Percentiles rank a stretch among this genome's conserved stretches.
Evolutionary conservation across 2,797 vertebrate genomes (phyloP).

Genomic region (Poeciliopsis paucimaculata): DNA sequence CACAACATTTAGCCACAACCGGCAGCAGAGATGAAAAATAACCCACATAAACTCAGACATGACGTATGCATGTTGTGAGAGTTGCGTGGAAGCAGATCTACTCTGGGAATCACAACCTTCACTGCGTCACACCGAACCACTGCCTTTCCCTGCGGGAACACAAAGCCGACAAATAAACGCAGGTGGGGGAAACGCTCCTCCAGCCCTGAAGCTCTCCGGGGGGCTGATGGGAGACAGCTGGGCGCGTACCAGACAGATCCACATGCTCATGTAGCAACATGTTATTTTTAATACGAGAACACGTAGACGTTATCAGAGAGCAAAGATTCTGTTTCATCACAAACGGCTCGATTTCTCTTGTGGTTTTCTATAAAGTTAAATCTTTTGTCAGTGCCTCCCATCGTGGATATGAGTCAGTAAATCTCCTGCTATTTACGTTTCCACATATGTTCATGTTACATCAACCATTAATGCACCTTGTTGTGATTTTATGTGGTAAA

Average conservation of each 20-base stretch:
- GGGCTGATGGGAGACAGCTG: slow-evolving; percentile 38
- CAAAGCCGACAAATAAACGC: slow-evolving; percentile 16
- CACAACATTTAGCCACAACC: background rate
- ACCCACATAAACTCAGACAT: background rate
- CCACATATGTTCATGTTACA: background rate
- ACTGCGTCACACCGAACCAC: slow-evolving; percentile 40
- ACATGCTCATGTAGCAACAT: slow-evolving; percentile 15
- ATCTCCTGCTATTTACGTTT: background rate
- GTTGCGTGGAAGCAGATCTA: slow-evolving; percentile 19
- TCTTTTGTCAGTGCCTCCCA: background rate
- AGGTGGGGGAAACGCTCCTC: slow-evolving; percentile 27
- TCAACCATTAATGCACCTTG: background rate
- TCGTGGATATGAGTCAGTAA: background rate
- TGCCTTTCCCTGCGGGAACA: slow-evolving; percentile 9
- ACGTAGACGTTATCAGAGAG: slow-evolving; percentile 3
- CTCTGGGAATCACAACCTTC: slow-evolving; percentile 32
- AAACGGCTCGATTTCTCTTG: background rate
- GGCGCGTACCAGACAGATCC: slow-evolving; percentile 17
- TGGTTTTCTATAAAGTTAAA: no score
- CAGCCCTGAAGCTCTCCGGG: slow-evolving; percentile 35
- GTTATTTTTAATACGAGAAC: slow-evolving; percentile 7
- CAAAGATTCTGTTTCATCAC: background rate
- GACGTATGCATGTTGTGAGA: background rate
- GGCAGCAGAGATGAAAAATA: background rate
- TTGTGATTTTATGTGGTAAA: no score